Conservation (phyloP, 2,797 vertebrate genomes). For the Melanogrammus aeglefinus region DNA sequence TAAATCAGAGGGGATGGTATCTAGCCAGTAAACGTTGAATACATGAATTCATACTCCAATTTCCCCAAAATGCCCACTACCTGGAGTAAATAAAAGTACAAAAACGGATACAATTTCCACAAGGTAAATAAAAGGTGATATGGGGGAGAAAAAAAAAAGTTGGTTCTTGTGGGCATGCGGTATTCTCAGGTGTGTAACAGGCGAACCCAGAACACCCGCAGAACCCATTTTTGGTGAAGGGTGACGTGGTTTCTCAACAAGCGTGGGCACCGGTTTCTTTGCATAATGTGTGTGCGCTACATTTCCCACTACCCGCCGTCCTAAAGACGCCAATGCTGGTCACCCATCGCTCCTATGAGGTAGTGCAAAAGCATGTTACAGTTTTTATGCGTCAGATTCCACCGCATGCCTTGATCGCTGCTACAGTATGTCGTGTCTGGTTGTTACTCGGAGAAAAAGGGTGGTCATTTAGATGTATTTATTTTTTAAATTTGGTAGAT, state of each 20-base stretch:
- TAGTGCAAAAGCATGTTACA: constrained; percentile 50
- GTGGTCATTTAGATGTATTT: constrained; percentile 33
- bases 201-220: too few species aligned
- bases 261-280: background rate
- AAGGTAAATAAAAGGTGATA: background rate
- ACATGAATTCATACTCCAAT: background rate
- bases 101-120: too few species aligned
- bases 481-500: constrained; percentile 14
- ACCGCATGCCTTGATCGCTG: constrained; percentile 28
- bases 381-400: constrained; percentile 37
- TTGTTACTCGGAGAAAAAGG: constrained; percentile 29
- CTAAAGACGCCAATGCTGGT: constrained; percentile 19
- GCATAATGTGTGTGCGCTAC: background rate
- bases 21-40: background rate
- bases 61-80: background rate
- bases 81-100: background rate
- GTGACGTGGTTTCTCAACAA: too few species aligned
- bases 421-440: constrained; percentile 69
- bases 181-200: too few species aligned
- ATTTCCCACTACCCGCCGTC: background rate
- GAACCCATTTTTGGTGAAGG: background rate
- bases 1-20: background rate
- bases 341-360: constrained; percentile 58
- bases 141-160: background rate
- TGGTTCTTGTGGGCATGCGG: too few species aligned